Evolutionary conservation across 2,113 vertebrate species (phyloP).

Genomic region (Aspiorhynchus laticeps): DNA sequence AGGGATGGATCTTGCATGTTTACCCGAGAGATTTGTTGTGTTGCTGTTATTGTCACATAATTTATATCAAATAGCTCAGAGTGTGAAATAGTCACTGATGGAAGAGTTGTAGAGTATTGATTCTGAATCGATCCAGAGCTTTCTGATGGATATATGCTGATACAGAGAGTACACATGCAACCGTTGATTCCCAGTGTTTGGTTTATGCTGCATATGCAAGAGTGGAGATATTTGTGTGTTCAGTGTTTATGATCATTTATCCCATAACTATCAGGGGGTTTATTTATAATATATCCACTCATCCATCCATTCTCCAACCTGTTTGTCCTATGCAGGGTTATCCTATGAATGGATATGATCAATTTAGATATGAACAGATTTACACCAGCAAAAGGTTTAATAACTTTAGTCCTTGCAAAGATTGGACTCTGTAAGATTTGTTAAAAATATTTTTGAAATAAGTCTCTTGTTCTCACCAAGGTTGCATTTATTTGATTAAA

Average conservation of each 20-base stretch:
- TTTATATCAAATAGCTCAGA: slow-evolving; percentile 4
- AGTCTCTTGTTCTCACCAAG: not conserved
- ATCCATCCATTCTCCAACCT: not conserved
- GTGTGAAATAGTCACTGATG: not conserved
- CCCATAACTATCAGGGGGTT: not conserved
- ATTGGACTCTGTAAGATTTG: not conserved
- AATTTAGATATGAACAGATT: too few relatives aligned
- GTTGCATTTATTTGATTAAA: not conserved
- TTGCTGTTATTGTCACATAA: not conserved
- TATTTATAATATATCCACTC: not conserved
- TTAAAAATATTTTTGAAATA: not conserved
- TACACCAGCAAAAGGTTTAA: not conserved
- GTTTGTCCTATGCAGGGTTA: too few relatives aligned
- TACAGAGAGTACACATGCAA: not conserved
- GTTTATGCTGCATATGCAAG: not conserved
- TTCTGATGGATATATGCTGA: not conserved
- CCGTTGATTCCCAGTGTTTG: not conserved
- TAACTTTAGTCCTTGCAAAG: not conserved
- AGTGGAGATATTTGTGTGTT: not conserved
- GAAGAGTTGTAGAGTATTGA: not conserved
- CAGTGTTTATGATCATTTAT: not conserved
- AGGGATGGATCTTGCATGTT: not conserved
- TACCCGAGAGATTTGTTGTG: not conserved
- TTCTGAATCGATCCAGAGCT: not conserved
- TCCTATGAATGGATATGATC: too few relatives aligned